phyloP scores from a whole-genome alignment of 1,140 invertebrate genomes.

The Agrilus planipennis region DNA sequence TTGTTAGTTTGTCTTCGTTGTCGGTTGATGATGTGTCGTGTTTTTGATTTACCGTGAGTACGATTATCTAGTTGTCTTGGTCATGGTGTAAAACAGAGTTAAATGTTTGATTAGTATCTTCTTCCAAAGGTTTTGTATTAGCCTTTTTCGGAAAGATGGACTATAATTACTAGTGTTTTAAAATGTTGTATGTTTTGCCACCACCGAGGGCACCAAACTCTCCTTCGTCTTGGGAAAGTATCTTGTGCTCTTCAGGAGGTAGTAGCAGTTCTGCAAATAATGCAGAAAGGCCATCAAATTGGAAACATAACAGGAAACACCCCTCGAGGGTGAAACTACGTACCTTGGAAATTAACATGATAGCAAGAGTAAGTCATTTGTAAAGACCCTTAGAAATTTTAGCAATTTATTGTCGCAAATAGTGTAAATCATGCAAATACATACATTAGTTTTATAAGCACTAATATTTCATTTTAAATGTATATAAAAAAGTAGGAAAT shows the following conservation, averaged over 20 bases:
- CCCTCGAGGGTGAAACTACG: too few species aligned
- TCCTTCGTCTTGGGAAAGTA: slow-evolving; percentile 38
- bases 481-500: too few species aligned
- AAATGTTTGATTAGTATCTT: slow-evolving; percentile 8
- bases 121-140: slow-evolving; percentile 2
- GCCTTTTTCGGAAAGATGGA: slow-evolving; percentile 1
- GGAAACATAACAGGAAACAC: too few species aligned
- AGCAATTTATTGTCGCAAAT: too few species aligned
- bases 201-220: slow-evolving; percentile 37
- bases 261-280: neutral
- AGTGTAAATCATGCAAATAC: too few species aligned
- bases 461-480: too few species aligned
- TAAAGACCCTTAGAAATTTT: too few species aligned
- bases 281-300: slow-evolving; percentile 2
- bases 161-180: slow-evolving; percentile 10
- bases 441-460: too few species aligned
- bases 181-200: slow-evolving; percentile 37
- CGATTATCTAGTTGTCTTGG: neutral
- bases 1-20: neutral
- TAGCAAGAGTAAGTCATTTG: too few species aligned
- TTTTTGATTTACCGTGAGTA: slow-evolving; percentile 8
- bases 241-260: slow-evolving; percentile 15
- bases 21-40: neutral
- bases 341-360: too few species aligned
- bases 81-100: slow-evolving; percentile 7